Conservation (phyloP, 2,113 vertebrate species). For the Zosterops pallidus region DNA sequence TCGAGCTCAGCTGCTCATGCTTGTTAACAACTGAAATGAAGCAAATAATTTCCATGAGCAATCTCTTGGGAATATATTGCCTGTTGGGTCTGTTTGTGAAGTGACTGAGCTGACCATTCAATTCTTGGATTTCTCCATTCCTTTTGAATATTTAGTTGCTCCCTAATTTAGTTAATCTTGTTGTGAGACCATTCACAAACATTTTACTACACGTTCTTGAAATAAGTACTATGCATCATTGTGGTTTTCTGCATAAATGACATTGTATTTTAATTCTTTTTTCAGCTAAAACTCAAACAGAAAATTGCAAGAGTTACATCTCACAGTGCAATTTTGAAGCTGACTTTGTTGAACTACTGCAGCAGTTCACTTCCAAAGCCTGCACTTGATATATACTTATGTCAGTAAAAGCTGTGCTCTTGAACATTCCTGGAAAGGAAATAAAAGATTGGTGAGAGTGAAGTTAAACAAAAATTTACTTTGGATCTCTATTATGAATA, state of each 20-base stretch:
- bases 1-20: constrained; percentile 34
- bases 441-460: background rate
- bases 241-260: background rate
- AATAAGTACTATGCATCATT: background rate
- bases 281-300: background rate
- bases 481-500: background rate
- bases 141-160: background rate
- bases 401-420: background rate
- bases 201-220: background rate
- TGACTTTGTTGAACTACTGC: background rate
- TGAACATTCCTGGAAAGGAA: background rate
- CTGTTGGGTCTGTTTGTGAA: background rate
- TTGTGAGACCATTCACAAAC: background rate
- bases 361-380: background rate
- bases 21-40: constrained; percentile 44
- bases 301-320: background rate
- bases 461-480: background rate
- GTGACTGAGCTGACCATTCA: background rate
- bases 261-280: background rate
- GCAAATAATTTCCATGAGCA: constrained; percentile 28
- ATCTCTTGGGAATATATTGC: background rate
- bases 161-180: background rate
- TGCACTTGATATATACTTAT: background rate
- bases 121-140: background rate
- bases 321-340: background rate